Conservation (phyloP, 2,888 invertebrate genomes). For the Orgyia antiqua region DNA sequence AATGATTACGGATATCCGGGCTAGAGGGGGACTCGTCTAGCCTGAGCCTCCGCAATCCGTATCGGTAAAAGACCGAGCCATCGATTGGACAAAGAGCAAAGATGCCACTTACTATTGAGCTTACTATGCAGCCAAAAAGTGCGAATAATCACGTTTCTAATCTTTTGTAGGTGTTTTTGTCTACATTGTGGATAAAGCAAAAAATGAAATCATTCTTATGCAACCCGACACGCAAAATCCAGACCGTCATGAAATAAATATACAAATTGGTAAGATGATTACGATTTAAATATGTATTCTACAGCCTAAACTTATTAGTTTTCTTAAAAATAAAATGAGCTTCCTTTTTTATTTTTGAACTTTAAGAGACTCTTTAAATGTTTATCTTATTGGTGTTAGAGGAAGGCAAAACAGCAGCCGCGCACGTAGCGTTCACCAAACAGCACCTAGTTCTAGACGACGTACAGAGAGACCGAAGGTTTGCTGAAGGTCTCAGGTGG, state of each 20-base stretch:
- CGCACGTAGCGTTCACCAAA: slow-evolving; percentile 76
- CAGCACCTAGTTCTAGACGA: slow-evolving; percentile 76
- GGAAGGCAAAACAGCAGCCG: slow-evolving; percentile 74
- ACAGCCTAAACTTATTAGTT: too few species aligned
- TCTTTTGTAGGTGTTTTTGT: slow-evolving; percentile 68
- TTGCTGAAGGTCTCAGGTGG: slow-evolving; percentile 78
- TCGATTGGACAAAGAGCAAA: too few species aligned
- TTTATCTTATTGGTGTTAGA: slow-evolving; percentile 29
- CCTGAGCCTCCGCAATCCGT: too few species aligned
- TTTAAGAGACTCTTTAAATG: too few species aligned
- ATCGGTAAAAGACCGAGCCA: too few species aligned
- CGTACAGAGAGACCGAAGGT: slow-evolving; percentile 73
- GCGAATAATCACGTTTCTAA: too few species aligned
- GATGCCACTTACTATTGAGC: too few species aligned
- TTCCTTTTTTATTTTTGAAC: too few species aligned
- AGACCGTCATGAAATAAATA: slow-evolving; percentile 74
- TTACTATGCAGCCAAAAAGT: too few species aligned
- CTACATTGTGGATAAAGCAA: slow-evolving; percentile 72
- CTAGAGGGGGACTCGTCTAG: too few species aligned
- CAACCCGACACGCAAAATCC: slow-evolving; percentile 63
- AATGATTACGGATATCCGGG: too few species aligned
- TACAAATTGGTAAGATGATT: slow-evolving; percentile 72
- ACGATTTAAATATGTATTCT: not conserved
- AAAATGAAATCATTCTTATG: slow-evolving; percentile 76
- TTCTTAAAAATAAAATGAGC: too few species aligned